A percentile compares a stretch with the other conserved stretches of the same genome.
Conservation (phyloP, 2,888 invertebrate genomes). For the Spilarctia lutea region DNA sequence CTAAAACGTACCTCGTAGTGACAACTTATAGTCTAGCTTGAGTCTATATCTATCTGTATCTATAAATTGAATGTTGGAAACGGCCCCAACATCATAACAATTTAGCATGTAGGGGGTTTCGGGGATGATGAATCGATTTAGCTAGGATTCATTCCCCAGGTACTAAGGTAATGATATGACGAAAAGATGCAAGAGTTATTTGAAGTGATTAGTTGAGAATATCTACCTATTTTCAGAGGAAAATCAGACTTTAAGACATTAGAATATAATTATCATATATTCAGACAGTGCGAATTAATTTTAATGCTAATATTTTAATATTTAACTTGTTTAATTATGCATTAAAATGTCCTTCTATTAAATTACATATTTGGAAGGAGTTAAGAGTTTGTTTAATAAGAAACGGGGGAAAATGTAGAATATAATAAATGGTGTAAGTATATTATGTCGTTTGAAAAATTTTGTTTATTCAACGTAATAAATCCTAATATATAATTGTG, state of each 20-base stretch:
- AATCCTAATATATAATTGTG: conserved; percentile 2
- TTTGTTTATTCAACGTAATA: not conserved
- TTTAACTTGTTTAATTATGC: not conserved
- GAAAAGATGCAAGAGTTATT: not conserved
- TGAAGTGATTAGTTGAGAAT: not conserved
- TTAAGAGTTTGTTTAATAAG: not conserved
- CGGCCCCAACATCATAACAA: too few relatives aligned
- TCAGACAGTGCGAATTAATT: not conserved
- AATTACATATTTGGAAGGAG: not conserved
- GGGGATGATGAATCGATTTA: too few relatives aligned
- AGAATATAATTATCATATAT: not conserved
- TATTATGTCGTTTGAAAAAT: not conserved
- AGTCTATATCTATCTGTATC: not conserved
- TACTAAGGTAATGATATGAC: not conserved
- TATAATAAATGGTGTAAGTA: not conserved
- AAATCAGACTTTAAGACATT: not conserved
- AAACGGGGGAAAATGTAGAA: too few relatives aligned
- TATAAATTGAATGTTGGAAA: too few relatives aligned
- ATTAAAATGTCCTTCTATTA: not conserved
- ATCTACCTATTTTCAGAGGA: not conserved
- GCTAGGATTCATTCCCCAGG: too few relatives aligned
- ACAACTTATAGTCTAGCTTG: too few relatives aligned
- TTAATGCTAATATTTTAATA: not conserved
- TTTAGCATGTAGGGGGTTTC: too few relatives aligned
- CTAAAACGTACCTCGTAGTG: too few relatives aligned